Percentiles rank a stretch among this genome's conserved stretches.
phyloP scores from a whole-genome alignment of 1,140 invertebrate species.

The Panonychus citri region DNA sequence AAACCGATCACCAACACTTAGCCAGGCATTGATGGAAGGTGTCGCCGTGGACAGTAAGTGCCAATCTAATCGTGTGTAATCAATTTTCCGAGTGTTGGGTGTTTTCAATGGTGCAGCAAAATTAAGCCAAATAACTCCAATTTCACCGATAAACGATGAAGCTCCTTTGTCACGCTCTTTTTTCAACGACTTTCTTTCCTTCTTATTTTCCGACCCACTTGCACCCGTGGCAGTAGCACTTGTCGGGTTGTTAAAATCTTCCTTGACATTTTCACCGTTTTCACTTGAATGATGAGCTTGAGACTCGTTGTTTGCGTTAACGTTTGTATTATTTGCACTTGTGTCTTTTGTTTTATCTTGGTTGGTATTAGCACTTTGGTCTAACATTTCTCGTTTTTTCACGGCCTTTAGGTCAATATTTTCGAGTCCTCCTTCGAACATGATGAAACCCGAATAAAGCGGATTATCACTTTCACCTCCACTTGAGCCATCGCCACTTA shows the following conservation, averaged over 20 bases:
- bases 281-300: too few relatives aligned
- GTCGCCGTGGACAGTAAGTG: constrained; percentile 84
- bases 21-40: constrained; percentile 87
- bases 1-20: constrained; percentile 76
- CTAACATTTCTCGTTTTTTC: constrained; percentile 33
- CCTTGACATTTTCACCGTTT: too few relatives aligned
- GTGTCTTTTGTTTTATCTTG: constrained; percentile 14
- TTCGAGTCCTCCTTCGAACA: constrained; percentile 88
- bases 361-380: constrained; percentile 22
- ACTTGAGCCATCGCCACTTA: neutral
- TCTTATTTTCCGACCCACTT: neutral
- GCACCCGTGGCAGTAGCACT: too few relatives aligned
- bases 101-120: constrained; percentile 84
- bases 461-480: neutral
- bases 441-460: constrained; percentile 48
- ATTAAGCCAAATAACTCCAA: constrained; percentile 84
- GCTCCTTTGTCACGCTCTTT: constrained; percentile 14
- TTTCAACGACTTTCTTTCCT: constrained; percentile 11
- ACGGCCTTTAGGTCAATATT: constrained; percentile 58
- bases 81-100: constrained; percentile 78
- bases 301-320: too few relatives aligned
- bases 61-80: constrained; percentile 84
- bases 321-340: neutral
- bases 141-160: constrained; percentile 37
- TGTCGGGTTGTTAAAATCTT: too few relatives aligned